These are phyloP conservation scores for Brachionus paranguensis DNA, from an alignment of 1,140 invertebrate species.

Conservation along the genomic window DNA sequence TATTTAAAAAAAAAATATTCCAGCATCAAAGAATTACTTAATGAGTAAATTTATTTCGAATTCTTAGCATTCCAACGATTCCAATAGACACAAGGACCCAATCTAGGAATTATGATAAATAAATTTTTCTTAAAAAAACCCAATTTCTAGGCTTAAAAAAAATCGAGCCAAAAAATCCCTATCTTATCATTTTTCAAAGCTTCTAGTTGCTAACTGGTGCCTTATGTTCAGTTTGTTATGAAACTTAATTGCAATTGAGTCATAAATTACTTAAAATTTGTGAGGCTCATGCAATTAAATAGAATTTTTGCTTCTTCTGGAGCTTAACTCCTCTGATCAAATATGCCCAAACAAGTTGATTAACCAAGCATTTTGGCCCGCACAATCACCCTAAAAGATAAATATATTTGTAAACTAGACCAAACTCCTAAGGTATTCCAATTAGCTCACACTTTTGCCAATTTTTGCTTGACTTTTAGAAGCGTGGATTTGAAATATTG, in stretches of 20 bases:
- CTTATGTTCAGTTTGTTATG: conserved; percentile 29
- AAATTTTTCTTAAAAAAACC: not conserved
- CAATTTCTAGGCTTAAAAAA: not conserved
- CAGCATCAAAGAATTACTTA: no score
- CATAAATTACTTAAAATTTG: conserved; percentile 29
- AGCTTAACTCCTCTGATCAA: not conserved
- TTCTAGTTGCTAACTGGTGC: not conserved
- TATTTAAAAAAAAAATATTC: no score
- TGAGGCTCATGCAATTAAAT: conserved; percentile 10
- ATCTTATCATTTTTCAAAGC: conserved; percentile 12
- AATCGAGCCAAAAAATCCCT: not conserved
- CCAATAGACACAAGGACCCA: not conserved
- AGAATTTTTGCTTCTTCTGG: not conserved
- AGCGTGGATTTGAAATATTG: conserved; percentile 30
- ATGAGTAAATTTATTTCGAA: no score
- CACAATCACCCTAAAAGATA: not conserved
- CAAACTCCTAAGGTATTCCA: not conserved
- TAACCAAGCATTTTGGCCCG: not conserved
- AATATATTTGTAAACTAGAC: not conserved
- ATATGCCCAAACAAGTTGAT: not conserved
- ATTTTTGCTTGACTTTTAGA: not conserved
- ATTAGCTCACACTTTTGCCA: not conserved
- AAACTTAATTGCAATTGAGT: not conserved
- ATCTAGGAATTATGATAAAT: not conserved
- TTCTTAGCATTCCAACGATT: not conserved